Evolutionary conservation across 2,797 vertebrate genomes (phyloP).

Genomic region (Phyllotis vaccarum): DNA sequence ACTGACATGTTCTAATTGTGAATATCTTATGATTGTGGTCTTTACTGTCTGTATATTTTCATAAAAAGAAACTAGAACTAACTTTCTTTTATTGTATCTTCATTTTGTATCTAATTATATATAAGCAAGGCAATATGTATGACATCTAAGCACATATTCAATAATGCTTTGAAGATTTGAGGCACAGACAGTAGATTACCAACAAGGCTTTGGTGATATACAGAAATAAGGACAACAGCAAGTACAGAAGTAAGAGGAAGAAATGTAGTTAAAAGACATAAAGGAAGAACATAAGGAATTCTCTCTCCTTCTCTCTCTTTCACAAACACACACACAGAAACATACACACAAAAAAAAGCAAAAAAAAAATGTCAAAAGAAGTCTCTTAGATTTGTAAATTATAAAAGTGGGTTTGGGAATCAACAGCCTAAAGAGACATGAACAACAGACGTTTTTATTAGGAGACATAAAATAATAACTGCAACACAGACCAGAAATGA

Average conservation of each 20-base stretch:
- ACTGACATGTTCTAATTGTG: background rate
- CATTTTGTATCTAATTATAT: background rate
- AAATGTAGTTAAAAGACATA: background rate
- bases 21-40: background rate
- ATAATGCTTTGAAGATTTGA: background rate
- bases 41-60: background rate
- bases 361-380: background rate
- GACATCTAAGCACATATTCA: background rate
- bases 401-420: background rate
- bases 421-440: background rate
- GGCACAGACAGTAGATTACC: background rate
- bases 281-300: background rate
- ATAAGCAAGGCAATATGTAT: accelerated
- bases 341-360: background rate
- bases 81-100: constrained; percentile 11
- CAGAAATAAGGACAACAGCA: background rate
- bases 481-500: background rate
- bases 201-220: no score
- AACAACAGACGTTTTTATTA: background rate
- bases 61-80: background rate
- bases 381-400: background rate
- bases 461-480: background rate
- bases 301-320: background rate
- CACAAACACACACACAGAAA: background rate
- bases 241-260: background rate